Evolutionary conservation across 2,888 invertebrate species (phyloP).

Genomic region (Bedellia somnulentella): DNA sequence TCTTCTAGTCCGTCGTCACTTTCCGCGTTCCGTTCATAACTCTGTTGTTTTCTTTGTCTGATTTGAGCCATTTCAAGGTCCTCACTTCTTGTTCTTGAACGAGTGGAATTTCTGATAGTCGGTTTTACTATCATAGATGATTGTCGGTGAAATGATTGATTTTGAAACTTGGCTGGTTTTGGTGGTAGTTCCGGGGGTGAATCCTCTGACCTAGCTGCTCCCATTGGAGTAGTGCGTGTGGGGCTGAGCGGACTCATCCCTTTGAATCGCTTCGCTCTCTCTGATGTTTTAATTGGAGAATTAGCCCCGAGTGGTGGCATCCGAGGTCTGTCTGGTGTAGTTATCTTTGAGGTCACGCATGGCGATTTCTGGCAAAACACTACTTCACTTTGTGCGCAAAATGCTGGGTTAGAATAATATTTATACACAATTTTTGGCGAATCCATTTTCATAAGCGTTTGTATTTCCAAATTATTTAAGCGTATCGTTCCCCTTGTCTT

Average conservation of each 20-base stretch:
- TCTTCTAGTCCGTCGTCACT: slow-evolving; percentile 37
- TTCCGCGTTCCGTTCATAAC: slow-evolving; percentile 30
- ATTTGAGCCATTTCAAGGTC: slow-evolving; percentile 53
- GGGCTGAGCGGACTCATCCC: slow-evolving; percentile 55
- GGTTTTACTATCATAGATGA: slow-evolving; percentile 56
- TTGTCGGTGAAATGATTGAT: slow-evolving; percentile 35
- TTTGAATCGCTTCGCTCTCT: slow-evolving; percentile 36
- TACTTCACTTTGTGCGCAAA: slow-evolving; percentile 76
- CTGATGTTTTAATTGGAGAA: slow-evolving; percentile 38
- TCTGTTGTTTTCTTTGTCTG: slow-evolving; percentile 21
- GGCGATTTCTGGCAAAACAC: slow-evolving; percentile 38
- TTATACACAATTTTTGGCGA: slow-evolving; percentile 58
- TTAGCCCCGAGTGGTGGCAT: slow-evolving; percentile 48
- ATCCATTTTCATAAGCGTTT: slow-evolving; percentile 25
- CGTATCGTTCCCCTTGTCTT: slow-evolving; percentile 21
- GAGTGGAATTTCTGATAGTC: slow-evolving; percentile 25
- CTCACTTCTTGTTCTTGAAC: slow-evolving; percentile 38
- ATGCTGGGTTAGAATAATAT: slow-evolving; percentile 79
- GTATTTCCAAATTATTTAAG: slow-evolving; percentile 13
- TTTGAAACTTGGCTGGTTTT: slow-evolving; percentile 39
- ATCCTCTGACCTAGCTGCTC: slow-evolving; percentile 22
- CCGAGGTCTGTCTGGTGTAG: slow-evolving; percentile 25
- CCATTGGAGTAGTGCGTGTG: slow-evolving; percentile 31
- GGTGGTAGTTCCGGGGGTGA: slow-evolving; percentile 47
- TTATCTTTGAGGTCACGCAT: slow-evolving; percentile 27